These are phyloP conservation scores for Bufo bufo DNA, from an alignment of 2,113 vertebrate species.

Conservation along the genomic window DNA sequence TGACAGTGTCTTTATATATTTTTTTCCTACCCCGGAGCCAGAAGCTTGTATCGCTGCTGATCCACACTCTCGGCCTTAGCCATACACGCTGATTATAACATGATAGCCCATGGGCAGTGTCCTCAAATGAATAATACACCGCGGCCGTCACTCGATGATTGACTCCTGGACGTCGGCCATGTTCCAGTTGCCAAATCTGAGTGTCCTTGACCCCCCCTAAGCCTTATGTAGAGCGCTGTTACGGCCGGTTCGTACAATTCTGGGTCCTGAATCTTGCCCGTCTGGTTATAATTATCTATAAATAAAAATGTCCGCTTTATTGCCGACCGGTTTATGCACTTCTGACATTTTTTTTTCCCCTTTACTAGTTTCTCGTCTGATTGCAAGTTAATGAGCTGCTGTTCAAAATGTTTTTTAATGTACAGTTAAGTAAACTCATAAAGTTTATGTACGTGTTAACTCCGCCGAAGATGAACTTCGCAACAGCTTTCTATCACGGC, in stretches of 20 bases:
- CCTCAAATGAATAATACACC: conserved; percentile 53
- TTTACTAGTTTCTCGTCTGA: conserved; percentile 50
- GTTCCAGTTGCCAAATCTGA: conserved; percentile 30
- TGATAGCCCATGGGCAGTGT: conserved; percentile 53
- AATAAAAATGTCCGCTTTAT: conserved; percentile 45
- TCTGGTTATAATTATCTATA: conserved; percentile 15
- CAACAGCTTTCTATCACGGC: conserved; percentile 25
- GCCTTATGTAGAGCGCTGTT: conserved; percentile 38
- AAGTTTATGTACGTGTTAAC: conserved; percentile 42
- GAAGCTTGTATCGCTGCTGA: conserved; percentile 9
- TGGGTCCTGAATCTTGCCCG: background rate
- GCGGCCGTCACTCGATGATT: conserved; percentile 39
- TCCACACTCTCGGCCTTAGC: background rate
- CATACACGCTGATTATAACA: conserved; percentile 45
- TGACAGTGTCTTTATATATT: conserved; percentile 26
- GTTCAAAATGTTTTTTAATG: conserved; percentile 53
- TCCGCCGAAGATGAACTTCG: conserved; percentile 25
- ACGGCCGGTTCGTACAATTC: conserved; percentile 28
- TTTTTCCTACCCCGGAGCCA: background rate
- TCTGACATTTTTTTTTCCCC: background rate
- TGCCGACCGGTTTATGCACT: conserved; percentile 31
- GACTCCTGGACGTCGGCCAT: conserved; percentile 48
- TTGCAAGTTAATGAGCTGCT: conserved; percentile 55
- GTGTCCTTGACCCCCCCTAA: conserved; percentile 45
- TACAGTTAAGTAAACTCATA: conserved; percentile 51